Conservation (phyloP, 2,888 invertebrate genomes). For the Cataglyphis cursor region DNA sequence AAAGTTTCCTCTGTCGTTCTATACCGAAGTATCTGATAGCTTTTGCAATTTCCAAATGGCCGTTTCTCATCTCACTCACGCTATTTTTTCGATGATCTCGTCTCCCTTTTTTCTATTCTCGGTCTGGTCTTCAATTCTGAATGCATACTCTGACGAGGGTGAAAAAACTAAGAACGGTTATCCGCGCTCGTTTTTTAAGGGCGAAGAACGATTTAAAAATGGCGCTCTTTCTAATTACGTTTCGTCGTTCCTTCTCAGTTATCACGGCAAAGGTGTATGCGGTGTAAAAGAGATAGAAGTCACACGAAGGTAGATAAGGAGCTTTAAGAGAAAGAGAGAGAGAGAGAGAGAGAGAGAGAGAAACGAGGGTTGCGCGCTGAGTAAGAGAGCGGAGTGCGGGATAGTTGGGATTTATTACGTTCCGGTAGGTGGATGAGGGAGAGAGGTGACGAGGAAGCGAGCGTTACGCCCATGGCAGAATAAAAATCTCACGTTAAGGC, state of each 20-base stretch:
- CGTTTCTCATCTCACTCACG: slow-evolving; percentile 38
- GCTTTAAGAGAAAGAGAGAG: slow-evolving; percentile 44
- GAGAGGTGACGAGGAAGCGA: slow-evolving; percentile 26
- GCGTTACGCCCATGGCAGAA: slow-evolving; percentile 54
- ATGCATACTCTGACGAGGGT: neutral
- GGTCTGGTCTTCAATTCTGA: slow-evolving; percentile 29
- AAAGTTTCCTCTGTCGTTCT: slow-evolving; percentile 52
- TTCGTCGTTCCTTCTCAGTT: slow-evolving; percentile 62
- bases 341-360: slow-evolving; percentile 46
- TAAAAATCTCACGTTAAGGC: slow-evolving; percentile 64
- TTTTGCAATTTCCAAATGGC: slow-evolving; percentile 61
- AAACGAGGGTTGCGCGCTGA: slow-evolving; percentile 55
- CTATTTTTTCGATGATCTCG: slow-evolving; percentile 30
- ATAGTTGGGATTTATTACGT: slow-evolving; percentile 76
- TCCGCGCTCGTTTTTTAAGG: slow-evolving; percentile 36
- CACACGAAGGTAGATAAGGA: slow-evolving; percentile 20
- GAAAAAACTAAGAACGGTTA: slow-evolving; percentile 15
- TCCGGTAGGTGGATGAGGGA: slow-evolving; percentile 66
- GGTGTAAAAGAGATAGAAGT: slow-evolving; percentile 18
- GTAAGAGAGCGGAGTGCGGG: slow-evolving; percentile 62
- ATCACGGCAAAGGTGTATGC: slow-evolving; percentile 55
- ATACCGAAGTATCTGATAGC: slow-evolving; percentile 26
- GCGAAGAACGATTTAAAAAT: slow-evolving; percentile 63
- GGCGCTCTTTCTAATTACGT: slow-evolving; percentile 73
- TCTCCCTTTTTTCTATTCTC: neutral